These are phyloP conservation scores for Acanthochromis polyacanthus DNA, from an alignment of 2,113 vertebrate species.

Conservation along the genomic window DNA sequence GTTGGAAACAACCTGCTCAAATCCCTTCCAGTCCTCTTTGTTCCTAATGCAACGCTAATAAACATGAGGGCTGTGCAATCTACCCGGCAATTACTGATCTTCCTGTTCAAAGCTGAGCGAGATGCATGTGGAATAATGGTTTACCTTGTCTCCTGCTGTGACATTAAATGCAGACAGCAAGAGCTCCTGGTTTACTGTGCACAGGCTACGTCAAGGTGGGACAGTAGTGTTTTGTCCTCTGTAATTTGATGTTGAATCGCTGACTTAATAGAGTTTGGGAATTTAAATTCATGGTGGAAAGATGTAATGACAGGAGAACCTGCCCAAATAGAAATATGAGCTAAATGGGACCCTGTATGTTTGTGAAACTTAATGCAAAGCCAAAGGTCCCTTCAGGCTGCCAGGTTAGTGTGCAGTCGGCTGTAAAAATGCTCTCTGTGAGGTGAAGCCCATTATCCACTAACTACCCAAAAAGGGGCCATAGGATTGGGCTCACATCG, in stretches of 20 bases:
- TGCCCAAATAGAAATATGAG: neutral
- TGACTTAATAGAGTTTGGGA: neutral
- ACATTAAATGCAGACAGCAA: neutral
- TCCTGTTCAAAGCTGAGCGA: conserved; percentile 29
- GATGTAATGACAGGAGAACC: neutral
- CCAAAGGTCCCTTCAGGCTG: conserved; percentile 38
- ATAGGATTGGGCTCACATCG: conserved; percentile 59
- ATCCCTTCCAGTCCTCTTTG: conserved; percentile 29
- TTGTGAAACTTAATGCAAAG: conserved; percentile 49
- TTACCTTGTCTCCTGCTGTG: neutral
- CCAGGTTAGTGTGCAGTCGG: conserved; percentile 27
- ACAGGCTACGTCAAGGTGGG: neutral
- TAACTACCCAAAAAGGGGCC: conserved; percentile 71
- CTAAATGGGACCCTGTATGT: neutral
- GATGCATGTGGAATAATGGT: neutral
- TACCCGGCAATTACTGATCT: conserved; percentile 43
- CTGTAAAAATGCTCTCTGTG: conserved; percentile 61
- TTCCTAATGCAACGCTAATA: conserved; percentile 58
- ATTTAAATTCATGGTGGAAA: conserved; percentile 23
- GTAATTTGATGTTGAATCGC: neutral
- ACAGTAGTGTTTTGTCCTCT: neutral
- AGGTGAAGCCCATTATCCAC: conserved; percentile 77
- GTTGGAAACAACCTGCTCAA: conserved; percentile 18
- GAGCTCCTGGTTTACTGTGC: neutral
- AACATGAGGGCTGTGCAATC: conserved; percentile 53